Evolutionary conservation across 2,113 vertebrate genomes (phyloP), one percentile per base, ranked within the genome.

Genomic region (Sminthopsis crassicaudata): DNA sequence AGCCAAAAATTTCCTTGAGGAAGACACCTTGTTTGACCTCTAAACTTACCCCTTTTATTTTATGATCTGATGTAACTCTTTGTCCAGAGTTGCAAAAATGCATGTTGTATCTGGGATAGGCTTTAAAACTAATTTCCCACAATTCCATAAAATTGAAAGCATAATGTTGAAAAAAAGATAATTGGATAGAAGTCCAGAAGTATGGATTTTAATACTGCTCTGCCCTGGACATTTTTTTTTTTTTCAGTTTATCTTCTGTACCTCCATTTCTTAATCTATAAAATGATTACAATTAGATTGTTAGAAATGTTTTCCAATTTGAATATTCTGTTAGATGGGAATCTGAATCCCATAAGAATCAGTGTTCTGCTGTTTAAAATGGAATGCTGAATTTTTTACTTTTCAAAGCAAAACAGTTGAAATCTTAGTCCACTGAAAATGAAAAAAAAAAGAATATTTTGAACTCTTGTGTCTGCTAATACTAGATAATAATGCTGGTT

Each of bases 381-480:
- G 67, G 89, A 91, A 94, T 94, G 94, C 26, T 48, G 42, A 76
- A 60, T 91, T 94, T 92, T 88, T 4, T 91, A 50, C 67, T 57
- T 95, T 94, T 30, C 60, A 46, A n/a, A 50, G 76, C 16, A 93
- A 67, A 8, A 48, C 90, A 54, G 36, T 84, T 27, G 89, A 53
- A 19, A 27, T 76, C 91, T 52, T 95, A 94, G 90, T 91, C 92
- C 90, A 30, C 90, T 50, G 12, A 95, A 94, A 96, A 52, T 95
- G 24, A 93, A 67, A 94, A 94, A 92, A n/a, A 67, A 50, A 50
- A 76, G 93, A 67, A 90, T 51, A 94, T 27, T 53, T 46, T 50
- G 53, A 94, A 67, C 92, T 12, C 42, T 93, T 89, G 46, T 84
- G 54, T 57, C 16, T 93, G 22, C 30, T 24, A 26, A 55, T 25